Evolutionary conservation across 2,888 invertebrate species (phyloP).

Genomic region (Calliopum simillimum): DNA sequence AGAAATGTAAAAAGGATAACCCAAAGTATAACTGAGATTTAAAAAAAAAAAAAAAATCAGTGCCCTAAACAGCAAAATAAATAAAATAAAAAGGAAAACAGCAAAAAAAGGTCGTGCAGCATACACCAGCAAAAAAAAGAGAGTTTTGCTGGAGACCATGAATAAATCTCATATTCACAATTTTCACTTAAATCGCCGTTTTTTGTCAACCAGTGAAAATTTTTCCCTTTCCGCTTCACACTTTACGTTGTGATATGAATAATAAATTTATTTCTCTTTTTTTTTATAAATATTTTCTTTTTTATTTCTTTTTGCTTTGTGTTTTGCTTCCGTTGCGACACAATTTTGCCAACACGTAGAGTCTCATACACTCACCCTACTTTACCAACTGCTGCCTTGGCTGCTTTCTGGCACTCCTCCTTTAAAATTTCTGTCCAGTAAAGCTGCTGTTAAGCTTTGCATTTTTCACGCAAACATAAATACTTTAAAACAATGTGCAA

Average conservation of each 20-base stretch:
- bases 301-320: slow-evolving; percentile 29
- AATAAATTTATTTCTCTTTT: slow-evolving; percentile 58
- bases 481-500: slow-evolving; percentile 19
- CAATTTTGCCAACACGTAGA: no score
- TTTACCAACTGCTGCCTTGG: neutral
- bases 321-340: neutral
- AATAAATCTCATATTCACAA: slow-evolving; percentile 32
- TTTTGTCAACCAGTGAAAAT: slow-evolving; percentile 23
- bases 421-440: no score
- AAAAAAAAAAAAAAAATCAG: neutral
- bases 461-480: slow-evolving; percentile 19
- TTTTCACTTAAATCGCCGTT: slow-evolving; percentile 25
- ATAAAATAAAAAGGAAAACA: neutral
- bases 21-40: neutral
- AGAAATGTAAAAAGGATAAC: no score
- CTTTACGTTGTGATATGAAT: slow-evolving; percentile 63
- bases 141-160: neutral
- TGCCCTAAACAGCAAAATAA: no score
- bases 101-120: neutral
- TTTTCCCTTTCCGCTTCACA: slow-evolving; percentile 43
- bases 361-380: neutral
- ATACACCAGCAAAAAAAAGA: neutral
- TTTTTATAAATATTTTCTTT: no score
- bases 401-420: no score
- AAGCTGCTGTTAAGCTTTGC: slow-evolving; percentile 6